Conservation (phyloP, 2,113 vertebrate species). For the Psilopogon haemacephalus region DNA sequence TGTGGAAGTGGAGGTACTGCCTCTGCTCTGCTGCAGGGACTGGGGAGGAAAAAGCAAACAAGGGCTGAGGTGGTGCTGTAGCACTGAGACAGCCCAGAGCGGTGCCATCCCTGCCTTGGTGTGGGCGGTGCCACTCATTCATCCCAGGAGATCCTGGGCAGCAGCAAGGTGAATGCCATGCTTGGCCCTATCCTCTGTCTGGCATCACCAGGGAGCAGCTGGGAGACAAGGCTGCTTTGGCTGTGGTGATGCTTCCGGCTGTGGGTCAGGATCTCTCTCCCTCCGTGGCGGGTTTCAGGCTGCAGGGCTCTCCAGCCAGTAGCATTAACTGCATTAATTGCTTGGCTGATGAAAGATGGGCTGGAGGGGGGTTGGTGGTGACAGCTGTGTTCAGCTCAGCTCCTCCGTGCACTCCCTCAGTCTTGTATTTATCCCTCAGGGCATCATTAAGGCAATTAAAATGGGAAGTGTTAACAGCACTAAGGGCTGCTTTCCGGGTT, state of each 20-base stretch:
- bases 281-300: background rate
- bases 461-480: slow-evolving; percentile 20
- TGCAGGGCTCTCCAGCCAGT: background rate
- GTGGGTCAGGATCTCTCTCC: background rate
- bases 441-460: slow-evolving; percentile 53
- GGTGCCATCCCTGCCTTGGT: background rate
- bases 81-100: background rate
- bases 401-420: background rate
- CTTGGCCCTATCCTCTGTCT: fast-evolving
- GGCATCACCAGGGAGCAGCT: background rate
- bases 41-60: background rate
- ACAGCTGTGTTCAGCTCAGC: slow-evolving; percentile 38
- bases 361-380: background rate
- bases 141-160: background rate
- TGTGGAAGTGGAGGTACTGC: background rate
- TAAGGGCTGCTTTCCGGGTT: background rate
- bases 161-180: background rate
- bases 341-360: slow-evolving; percentile 6
- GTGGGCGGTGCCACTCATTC: background rate
- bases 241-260: background rate
- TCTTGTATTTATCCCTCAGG: slow-evolving; percentile 25
- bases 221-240: fast-evolving
- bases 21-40: background rate
- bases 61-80: background rate
- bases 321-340: slow-evolving; percentile 10